These are phyloP conservation scores for Orchestia grillus DNA, from an alignment of 1,140 invertebrate species.

Conservation along the genomic window DNA sequence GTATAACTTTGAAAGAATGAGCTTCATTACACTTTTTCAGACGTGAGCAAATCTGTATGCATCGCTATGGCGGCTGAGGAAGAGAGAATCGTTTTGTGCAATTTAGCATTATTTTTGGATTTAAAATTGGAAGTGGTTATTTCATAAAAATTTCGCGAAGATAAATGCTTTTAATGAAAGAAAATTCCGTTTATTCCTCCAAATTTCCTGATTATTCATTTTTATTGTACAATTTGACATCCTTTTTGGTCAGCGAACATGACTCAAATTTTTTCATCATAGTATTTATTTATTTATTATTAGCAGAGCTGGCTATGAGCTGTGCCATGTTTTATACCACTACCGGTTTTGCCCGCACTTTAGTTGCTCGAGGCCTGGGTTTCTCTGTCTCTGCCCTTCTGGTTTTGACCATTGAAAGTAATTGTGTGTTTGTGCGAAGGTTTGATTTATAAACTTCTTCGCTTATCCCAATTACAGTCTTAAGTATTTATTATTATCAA, in stretches of 20 bases:
- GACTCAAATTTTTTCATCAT: not conserved
- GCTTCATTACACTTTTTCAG: not conserved
- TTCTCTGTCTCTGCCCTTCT: not conserved
- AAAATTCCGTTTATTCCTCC: not conserved
- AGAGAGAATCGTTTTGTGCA: not conserved
- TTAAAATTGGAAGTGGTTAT: not conserved
- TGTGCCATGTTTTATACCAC: not conserved
- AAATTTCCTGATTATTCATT: too few relatives aligned
- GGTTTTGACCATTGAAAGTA: not conserved
- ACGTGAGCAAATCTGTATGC: not conserved
- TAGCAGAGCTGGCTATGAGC: not conserved
- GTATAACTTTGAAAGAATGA: not conserved
- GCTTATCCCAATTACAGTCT: too few relatives aligned
- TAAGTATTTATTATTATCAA: not conserved
- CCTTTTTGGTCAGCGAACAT: not conserved
- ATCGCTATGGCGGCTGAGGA: not conserved
- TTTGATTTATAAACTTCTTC: too few relatives aligned
- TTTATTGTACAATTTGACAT: not conserved
- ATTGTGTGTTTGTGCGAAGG: not conserved
- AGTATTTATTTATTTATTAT: not conserved
- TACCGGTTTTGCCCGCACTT: not conserved
- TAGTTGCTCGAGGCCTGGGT: not conserved
- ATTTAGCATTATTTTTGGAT: too few relatives aligned
- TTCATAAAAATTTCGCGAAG: not conserved
- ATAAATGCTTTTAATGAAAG: not conserved